Base-by-base conservation (phyloP, 2,797 vertebrate genomes). In the Anguilla megastoma region DNA sequence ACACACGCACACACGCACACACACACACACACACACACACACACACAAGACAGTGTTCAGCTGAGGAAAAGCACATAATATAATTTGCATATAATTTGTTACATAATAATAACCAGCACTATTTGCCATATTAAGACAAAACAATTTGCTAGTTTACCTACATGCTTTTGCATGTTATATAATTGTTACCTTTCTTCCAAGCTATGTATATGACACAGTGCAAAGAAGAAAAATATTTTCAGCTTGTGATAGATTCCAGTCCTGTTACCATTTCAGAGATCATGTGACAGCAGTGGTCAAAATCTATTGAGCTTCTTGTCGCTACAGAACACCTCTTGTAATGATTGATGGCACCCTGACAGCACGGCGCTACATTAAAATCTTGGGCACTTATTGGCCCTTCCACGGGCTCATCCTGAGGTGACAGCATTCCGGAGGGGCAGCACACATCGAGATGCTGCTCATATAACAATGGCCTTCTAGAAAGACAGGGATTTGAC, bases 41-140 rank as follows among this genome's bases (percentile, higher is more conserved):
- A 84, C 82, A 84, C 48, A 30, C 82, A 84, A 50, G 41, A 45
- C 80, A 83, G 41, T 45, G 41, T 45, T 45, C 80, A 79, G 21
- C 30, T 14, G 36, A 24, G 41, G 36, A 83, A 83, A 14, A 9
- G 24, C 79, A 83, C 16, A 48, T 18, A 8, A 52, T 52, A 12
- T 52, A 52, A 52, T 52, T 52, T 52, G 50, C 50, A 8, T 52
- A 52, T 52, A 8, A 52, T 52, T 52, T 52, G 50, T 52, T 52
- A 52, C 50, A 8, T 52, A 52, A 8, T 52, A 58, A 58, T 58
- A 58, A 58, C 3, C 60, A 10, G 7, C 69, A 71, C 27, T 71
- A 33, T 71, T 79, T 41, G 4, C 36, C 14, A 18, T 41, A 45
- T 36, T 3, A 12, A 36, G 9, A 36, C 27, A 76, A 76, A 76